Evolutionary conservation across 2,888 invertebrate genomes (phyloP).

Genomic region (Dioctria rufipes): DNA sequence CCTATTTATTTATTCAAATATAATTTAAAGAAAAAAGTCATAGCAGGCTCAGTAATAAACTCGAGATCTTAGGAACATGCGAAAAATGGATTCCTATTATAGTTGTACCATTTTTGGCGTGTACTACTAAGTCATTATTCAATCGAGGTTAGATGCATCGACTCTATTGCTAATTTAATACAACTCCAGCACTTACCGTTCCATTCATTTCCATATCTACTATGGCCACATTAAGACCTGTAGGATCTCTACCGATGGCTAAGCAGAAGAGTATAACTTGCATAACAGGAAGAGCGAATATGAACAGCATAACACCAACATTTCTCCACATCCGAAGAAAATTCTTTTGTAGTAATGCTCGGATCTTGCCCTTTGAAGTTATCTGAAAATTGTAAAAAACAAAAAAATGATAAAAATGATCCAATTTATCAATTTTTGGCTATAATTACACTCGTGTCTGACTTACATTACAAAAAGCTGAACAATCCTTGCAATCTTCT

Average conservation of each 20-base stretch:
- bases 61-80: no score
- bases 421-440: neutral
- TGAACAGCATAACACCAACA: slow-evolving; percentile 93
- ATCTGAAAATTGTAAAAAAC: slow-evolving; percentile 70
- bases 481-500: slow-evolving; percentile 73
- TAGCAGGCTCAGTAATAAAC: no score
- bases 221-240: slow-evolving; percentile 85
- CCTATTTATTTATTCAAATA: slow-evolving; percentile 55
- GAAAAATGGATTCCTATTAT: no score
- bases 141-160: no score
- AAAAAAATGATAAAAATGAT: neutral
- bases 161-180: no score
- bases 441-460: neutral
- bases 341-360: slow-evolving; percentile 89
- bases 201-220: slow-evolving; percentile 79
- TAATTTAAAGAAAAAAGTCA: no score
- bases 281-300: slow-evolving; percentile 94
- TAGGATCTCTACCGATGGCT: slow-evolving; percentile 91
- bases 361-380: slow-evolving; percentile 88
- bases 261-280: slow-evolving; percentile 94
- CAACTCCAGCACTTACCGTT: slow-evolving; percentile 62
- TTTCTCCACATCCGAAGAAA: slow-evolving; percentile 93
- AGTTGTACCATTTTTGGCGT: no score
- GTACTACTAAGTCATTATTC: no score
- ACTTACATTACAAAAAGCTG: slow-evolving; percentile 74